A percentile compares a stretch with the other conserved stretches of the same genome.
These are phyloP conservation scores for Aquatica leii DNA, from an alignment of 2,888 invertebrate genomes.

Conservation along the genomic window DNA sequence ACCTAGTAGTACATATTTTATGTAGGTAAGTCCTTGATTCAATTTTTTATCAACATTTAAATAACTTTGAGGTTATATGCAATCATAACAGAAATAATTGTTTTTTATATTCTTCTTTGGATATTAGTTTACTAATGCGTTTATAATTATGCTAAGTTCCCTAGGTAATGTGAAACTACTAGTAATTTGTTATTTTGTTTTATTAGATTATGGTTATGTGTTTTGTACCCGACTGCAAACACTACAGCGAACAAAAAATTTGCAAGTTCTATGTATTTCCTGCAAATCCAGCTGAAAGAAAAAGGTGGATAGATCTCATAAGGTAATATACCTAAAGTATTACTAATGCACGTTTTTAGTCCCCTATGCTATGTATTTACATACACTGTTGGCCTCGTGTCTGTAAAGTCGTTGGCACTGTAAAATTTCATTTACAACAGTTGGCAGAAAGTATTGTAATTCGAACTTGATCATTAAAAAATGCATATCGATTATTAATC, in stretches of 20 bases:
- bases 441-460: slow-evolving; percentile 7
- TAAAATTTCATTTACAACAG: neutral
- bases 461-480: neutral
- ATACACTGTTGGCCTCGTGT: neutral
- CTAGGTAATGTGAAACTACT: slow-evolving; percentile 4
- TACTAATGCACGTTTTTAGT: neutral
- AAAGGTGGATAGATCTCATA: neutral
- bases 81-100: slow-evolving; percentile 1
- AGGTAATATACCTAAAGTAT: slow-evolving; percentile 8
- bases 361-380: slow-evolving; percentile 6
- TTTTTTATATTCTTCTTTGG: slow-evolving; percentile 2
- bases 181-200: neutral
- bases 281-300: slow-evolving; percentile 1
- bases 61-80: neutral
- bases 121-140: neutral
- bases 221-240: slow-evolving; percentile 9
- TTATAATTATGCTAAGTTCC: neutral
- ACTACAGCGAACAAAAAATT: slow-evolving; percentile 10
- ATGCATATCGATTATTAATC: slow-evolving; percentile 4
- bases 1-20: slow-evolving; percentile 6
- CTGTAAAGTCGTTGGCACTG: neutral
- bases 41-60: slow-evolving; percentile 8
- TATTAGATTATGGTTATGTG: slow-evolving; percentile 10
- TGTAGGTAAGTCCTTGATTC: slow-evolving; percentile 9
- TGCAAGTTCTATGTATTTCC: slow-evolving; percentile 9